Base-by-base conservation (phyloP, 2,797 vertebrate species). In the Gallinago solitaria region DNA sequence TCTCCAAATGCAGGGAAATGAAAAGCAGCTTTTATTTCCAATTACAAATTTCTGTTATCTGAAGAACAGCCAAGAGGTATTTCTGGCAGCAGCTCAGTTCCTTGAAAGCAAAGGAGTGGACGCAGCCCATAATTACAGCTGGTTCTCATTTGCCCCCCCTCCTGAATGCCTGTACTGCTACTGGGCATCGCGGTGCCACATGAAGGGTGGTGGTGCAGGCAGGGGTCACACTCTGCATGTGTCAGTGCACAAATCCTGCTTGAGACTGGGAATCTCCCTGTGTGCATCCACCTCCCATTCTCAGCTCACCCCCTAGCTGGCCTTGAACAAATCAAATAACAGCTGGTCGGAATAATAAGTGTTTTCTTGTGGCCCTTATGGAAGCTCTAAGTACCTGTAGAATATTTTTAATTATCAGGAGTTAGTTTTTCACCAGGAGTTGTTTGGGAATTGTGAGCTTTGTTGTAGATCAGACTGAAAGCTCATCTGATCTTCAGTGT, bases 21-120 rank as follows among this genome's bases (percentile, higher is more conserved):
- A 54, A 77, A 81, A 50, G 20, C 21, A 33, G 27, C 16, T 35
- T 6, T 9, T 64, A 41, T 51, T 87, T 61, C 41, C 41, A 74
- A 2, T 39, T 77, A 61, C 7, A 20, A 3, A 25, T 77, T 69
- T 69, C 28, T 84, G 37, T 79, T 74, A 20, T 25, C 65, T 61
- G 53, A 87, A 88, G 88, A 88, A 32, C 32, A 81, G 60, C 48
- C 61, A 68, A 43, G 78, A 74, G 16, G 12, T 77, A 8, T 70
- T 93, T 48, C 76, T 95, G 71, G 73, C 60, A 85, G 60, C 56
- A 68, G 16, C 53, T 86, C 48, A 53, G 35, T 90, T 94, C 73
- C 57, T 78, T 84, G 89, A 87, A 87, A 71, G 81, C 54, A 33
- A 18, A 60, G 67, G 25, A 75, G 23, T n/a, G 11, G 30, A 45